These are phyloP conservation scores for Junco hyemalis DNA, from an alignment of 2,113 vertebrate species.

Conservation along the genomic window DNA sequence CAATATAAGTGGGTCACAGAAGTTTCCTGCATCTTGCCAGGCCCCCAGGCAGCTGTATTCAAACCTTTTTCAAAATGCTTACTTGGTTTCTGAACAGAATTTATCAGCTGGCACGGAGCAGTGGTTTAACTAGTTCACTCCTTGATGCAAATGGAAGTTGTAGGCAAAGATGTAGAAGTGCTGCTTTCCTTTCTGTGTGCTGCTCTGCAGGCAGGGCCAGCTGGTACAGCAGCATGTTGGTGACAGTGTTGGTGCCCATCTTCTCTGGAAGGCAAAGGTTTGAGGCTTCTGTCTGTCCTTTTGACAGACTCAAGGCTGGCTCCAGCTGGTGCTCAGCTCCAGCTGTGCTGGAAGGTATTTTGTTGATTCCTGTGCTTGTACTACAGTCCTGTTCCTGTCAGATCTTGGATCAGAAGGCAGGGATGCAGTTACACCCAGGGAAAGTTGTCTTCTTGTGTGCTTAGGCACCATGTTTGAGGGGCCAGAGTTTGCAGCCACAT, in stretches of 20 bases:
- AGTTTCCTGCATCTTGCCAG: not conserved
- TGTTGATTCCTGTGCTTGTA: not conserved
- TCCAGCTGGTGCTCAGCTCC: not conserved
- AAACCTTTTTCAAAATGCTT: conserved; percentile 16
- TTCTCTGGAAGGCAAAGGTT: not conserved
- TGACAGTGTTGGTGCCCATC: not conserved
- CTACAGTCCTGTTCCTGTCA: not conserved
- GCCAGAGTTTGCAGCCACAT: not conserved
- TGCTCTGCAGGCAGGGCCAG: not conserved
- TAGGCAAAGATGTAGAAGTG: not conserved
- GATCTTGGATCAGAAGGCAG: not conserved
- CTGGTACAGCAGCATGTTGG: not conserved
- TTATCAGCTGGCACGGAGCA: not conserved
- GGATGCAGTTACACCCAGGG: not conserved
- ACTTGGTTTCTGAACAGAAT: not conserved
- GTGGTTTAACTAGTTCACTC: not conserved
- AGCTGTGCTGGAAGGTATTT: not conserved
- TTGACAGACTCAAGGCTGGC: not conserved
- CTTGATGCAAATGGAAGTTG: not conserved
- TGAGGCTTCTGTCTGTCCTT: not conserved
- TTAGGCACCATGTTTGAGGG: not conserved
- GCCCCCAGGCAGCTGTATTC: not conserved
- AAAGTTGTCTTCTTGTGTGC: not conserved
- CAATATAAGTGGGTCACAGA: not conserved
- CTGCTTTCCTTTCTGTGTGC: not conserved